Percentiles rank a stretch among this genome's conserved stretches.
Conservation (phyloP, 2,113 vertebrate species). For the Lynx canadensis region DNA sequence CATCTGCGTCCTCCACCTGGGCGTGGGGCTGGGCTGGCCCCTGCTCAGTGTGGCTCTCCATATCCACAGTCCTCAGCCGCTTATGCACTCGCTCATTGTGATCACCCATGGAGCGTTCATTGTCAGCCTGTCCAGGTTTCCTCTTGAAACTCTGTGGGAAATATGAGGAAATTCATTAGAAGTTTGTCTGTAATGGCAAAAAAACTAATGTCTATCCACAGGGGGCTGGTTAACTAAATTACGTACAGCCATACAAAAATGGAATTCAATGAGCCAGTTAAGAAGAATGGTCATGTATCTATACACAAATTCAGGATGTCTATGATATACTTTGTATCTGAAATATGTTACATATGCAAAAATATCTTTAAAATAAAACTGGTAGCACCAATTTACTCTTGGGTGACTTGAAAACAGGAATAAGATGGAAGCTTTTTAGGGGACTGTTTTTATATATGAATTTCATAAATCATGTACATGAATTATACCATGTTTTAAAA, state of each 20-base stretch:
- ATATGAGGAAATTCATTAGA: neutral
- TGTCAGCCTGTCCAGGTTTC: slow-evolving; percentile 94
- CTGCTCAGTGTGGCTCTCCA: slow-evolving; percentile 76
- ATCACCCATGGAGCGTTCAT: slow-evolving; percentile 92
- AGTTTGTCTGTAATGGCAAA: neutral
- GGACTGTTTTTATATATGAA: neutral
- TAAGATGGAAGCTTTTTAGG: neutral
- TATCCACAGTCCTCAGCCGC: slow-evolving; percentile 91
- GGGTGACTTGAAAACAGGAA: neutral
- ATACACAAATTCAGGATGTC: neutral
- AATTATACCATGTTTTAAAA: neutral
- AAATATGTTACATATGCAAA: neutral
- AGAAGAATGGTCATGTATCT: neutral
- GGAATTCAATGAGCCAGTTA: neutral
- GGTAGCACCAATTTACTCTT: neutral
- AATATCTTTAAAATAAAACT: neutral
- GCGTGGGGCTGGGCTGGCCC: slow-evolving; percentile 64
- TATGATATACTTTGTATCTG: neutral
- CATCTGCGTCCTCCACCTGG: slow-evolving; percentile 88
- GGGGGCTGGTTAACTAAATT: neutral
- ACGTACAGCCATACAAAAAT: neutral
- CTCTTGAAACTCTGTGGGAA: slow-evolving; percentile 93
- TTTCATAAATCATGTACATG: neutral
- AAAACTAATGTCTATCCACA: neutral
- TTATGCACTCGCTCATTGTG: slow-evolving; percentile 91